Conservation (phyloP, 2,113 vertebrate genomes). For the Colius striatus region DNA sequence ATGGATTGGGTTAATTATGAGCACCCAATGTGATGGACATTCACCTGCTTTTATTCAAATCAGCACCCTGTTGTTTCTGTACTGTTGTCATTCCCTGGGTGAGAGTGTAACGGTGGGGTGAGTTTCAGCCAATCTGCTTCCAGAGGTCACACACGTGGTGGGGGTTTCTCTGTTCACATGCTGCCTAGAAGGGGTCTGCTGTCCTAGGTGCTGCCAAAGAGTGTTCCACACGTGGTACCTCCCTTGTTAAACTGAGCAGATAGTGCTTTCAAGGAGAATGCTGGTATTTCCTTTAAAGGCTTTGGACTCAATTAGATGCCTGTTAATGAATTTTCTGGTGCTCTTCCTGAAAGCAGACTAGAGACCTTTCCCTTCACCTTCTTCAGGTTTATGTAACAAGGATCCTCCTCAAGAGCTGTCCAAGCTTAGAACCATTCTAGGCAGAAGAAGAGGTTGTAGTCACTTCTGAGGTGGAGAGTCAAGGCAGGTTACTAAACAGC, state of each 20-base stretch:
- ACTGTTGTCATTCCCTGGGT: neutral
- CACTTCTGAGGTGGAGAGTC: neutral
- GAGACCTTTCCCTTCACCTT: neutral
- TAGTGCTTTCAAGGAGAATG: neutral
- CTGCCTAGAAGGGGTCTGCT: neutral
- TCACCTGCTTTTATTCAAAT: neutral
- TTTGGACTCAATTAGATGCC: neutral
- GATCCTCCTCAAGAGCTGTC: neutral
- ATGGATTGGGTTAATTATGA: neutral
- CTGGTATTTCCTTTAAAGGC: neutral
- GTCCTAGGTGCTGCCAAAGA: neutral
- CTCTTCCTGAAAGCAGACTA: neutral
- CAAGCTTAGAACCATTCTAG: neutral
- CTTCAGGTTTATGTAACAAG: neutral
- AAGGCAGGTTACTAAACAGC: neutral
- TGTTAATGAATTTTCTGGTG: neutral
- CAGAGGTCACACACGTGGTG: neutral
- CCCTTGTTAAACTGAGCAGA: neutral
- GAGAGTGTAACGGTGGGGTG: neutral
- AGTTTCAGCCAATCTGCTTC: neutral
- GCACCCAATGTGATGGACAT: neutral
- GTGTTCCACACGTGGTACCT: accelerated
- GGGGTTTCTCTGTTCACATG: neutral
- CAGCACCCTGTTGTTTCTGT: neutral
- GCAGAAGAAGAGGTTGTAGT: neutral